Base-by-base conservation (phyloP, 2,888 invertebrate species). In the Latheticus oryzae region DNA sequence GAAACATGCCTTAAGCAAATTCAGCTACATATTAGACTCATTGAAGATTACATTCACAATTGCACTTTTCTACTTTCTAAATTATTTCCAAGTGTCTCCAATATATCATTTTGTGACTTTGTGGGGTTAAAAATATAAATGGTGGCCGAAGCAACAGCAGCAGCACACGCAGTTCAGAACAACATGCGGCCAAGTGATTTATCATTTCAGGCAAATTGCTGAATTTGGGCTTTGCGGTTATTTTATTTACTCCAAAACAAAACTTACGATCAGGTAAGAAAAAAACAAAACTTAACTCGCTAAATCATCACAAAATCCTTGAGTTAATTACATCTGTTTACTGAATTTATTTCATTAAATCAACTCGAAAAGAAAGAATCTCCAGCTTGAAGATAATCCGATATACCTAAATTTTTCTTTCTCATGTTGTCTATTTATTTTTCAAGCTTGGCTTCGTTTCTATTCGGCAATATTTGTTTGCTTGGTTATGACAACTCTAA, bases 141-240 rank as follows among this genome's bases (percentile, higher is more conserved):
- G 71, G 70, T 65, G 67, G 67, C 64, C 65, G 61, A 64, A 64
- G 69, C 61, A 62, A 53, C 60, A 58, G 58, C 61, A 62, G 53
- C 69, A 69, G 69, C 71, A 72, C 72, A 70, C 72, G 71, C 70
- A 70, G 69, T 68, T 70, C 67, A 62, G 69, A 73, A 72, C 76
- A 76, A 75, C 76, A 75, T 76, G 77, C 75, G 73, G 74, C 75
- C 69, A 64, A 71, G 76, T 75, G 75, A 78, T 78, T 78, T 78
- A 78, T 78, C 78, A 78, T 77, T 74, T 45, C 32, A 71, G 75
- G 76, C 76, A 77, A 78, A 78, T 78, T 77, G 78, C 78, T 77
- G 76, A 76, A 78, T 78, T 76, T 76, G 74, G 74, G 75, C 71
- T 76, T 76, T 76, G 76, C 69, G 75, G 76, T 65, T 61, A 71